Evolutionary conservation across 2,113 vertebrate species (phyloP), one percentile per base, ranked within the genome.

Genomic region (Podiceps cristatus): DNA sequence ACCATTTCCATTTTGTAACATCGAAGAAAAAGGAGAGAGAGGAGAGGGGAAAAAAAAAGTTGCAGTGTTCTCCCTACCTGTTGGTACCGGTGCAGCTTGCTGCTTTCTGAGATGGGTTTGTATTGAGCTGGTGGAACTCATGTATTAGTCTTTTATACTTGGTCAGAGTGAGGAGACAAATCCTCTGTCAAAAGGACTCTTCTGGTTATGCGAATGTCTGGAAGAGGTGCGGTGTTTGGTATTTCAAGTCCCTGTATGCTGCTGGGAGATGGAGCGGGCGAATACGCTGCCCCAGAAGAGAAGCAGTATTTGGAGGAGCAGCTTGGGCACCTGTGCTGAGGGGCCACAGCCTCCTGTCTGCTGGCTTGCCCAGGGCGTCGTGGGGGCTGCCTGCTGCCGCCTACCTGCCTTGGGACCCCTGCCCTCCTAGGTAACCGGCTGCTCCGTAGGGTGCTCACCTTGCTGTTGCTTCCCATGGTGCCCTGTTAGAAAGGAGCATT

Each of bases 171-270:
- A 73, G n/a, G 37, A 67, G 35, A 12, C 18, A 1, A 25, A 11
- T 40, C n/a, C 27, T 22, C 2, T 6, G 0, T 40, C 28, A 28
- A 10, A 71, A 60, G 50, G 33, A 5, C 47, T 23, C 17, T 18
- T 11, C 15, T 47, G 27, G 23, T 6, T 37, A 8, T 13, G 33
- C 22, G 20, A 22, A 5, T 20, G 20, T 17, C 53, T 56, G 7
- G 31, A 1, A 8, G 71, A 20, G 73, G 7, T 14, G 42, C 1
- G 7, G 37, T 9, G 74, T 24, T 88, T 5, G 0, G 44, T 28
- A 7, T 17, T 49, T 12, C 13, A 18, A 5, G 47, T 45, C 29
- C 31, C 33, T 0, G 2, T 7, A 2, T 0, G 1, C 42, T 0
- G 0, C 0, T n/a, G 63, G 42, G 28, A 42, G 29, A 5, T 10